A percentile compares a stretch with the other conserved stretches of the same genome.
Evolutionary conservation across 2,113 vertebrate species (phyloP).

Genomic region (Pampusana beccarii): DNA sequence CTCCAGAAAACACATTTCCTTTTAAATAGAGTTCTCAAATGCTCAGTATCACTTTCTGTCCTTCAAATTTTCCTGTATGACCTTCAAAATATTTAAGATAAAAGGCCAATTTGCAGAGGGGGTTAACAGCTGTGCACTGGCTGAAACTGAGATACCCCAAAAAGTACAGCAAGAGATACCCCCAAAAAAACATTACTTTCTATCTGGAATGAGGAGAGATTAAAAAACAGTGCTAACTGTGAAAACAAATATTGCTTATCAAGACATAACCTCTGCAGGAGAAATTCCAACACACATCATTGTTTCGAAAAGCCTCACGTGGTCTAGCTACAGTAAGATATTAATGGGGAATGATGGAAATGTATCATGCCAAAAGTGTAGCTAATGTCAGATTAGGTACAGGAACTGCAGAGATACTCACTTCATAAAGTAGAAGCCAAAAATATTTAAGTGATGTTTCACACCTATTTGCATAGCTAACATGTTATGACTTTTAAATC

Average conservation of each 20-base stretch:
- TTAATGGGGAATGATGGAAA: background rate
- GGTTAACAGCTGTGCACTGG: background rate
- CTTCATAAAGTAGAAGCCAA: background rate
- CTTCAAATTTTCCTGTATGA: background rate
- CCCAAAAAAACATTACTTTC: background rate
- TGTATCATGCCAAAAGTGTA: background rate
- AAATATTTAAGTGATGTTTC: background rate
- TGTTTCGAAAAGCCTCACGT: background rate
- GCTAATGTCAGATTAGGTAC: background rate
- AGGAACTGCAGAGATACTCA: background rate
- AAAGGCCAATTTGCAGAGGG: background rate
- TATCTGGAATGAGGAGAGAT: background rate
- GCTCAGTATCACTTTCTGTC: background rate
- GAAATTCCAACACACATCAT: background rate
- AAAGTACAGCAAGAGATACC: background rate
- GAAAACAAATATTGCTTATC: background rate
- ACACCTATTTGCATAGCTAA: background rate
- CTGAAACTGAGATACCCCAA: background rate
- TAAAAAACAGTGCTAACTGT: background rate
- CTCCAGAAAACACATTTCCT: background rate
- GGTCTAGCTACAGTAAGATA: background rate
- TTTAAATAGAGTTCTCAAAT: background rate
- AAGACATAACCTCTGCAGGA: background rate
- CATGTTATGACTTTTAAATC: accelerated
- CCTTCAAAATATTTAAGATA: background rate